phyloP scores from a whole-genome alignment of 64 coral and sea anemone genomes.

The Actinia equina region DNA sequence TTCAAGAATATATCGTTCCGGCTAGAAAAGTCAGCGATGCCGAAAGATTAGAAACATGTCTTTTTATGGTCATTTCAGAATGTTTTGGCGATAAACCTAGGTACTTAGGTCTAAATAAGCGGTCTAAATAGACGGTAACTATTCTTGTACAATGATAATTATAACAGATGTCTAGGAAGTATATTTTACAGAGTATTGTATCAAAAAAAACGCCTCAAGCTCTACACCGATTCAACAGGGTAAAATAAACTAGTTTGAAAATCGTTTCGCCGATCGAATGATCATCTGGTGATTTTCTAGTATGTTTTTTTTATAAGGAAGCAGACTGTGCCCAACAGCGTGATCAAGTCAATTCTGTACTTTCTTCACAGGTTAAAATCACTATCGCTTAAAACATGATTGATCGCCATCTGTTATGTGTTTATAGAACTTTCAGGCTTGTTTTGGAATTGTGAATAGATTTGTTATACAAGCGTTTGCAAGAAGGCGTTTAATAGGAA shows the following conservation, averaged over 20 bases:
- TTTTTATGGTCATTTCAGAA: not conserved
- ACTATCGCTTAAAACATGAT: not conserved
- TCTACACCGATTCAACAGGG: too few relatives aligned
- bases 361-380: not conserved
- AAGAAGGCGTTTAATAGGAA: too few relatives aligned
- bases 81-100: not conserved
- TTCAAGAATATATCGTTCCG: too few relatives aligned
- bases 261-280: too few relatives aligned
- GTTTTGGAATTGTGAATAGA: not conserved
- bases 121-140: not conserved
- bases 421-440: not conserved
- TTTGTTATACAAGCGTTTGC: not conserved
- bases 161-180: not conserved
- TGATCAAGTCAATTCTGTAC: too few relatives aligned
- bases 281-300: too few relatives aligned
- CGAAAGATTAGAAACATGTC: too few relatives aligned
- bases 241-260: too few relatives aligned
- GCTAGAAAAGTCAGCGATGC: too few relatives aligned
- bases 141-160: not conserved
- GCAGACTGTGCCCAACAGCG: too few relatives aligned
- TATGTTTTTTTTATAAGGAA: too few relatives aligned
- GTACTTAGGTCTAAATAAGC: not conserved
- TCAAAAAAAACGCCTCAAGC: not conserved
- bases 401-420: not conserved
- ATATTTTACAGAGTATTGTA: not conserved